Percentiles rank a stretch among this genome's conserved stretches.
Conservation (phyloP, 2,113 vertebrate species). For the Hypomesus transpacificus region DNA sequence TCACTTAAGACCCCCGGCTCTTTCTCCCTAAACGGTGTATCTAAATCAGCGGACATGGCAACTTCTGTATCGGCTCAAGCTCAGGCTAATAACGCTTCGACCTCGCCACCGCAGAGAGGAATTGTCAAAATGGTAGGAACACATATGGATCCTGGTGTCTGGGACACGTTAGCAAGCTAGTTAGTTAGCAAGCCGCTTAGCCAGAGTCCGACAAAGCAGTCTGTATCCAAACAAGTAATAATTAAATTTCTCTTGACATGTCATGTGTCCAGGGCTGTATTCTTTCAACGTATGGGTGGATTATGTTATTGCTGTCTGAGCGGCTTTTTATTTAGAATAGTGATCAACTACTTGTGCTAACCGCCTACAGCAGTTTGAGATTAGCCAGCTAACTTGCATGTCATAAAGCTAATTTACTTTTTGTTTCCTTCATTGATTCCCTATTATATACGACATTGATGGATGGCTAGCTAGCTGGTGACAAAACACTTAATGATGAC, state of each 20-base stretch:
- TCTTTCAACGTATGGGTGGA: too few relatives aligned
- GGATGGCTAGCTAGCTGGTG: neutral
- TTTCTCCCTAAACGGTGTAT: conserved; percentile 46
- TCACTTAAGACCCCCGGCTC: conserved; percentile 54
- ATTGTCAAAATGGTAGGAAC: conserved; percentile 93
- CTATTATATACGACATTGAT: neutral
- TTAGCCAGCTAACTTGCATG: neutral
- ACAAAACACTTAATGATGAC: neutral
- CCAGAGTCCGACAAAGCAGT: too few relatives aligned
- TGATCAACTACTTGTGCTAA: too few relatives aligned
- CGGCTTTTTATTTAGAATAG: too few relatives aligned
- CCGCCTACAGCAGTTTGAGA: neutral
- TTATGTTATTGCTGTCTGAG: too few relatives aligned
- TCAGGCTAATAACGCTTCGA: conserved; percentile 63
- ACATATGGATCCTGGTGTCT: conserved; percentile 24
- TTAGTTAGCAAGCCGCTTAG: neutral
- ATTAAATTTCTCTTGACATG: too few relatives aligned
- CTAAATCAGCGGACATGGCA: conserved; percentile 72
- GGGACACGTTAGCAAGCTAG: conserved; percentile 37
- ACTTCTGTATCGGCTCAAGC: conserved; percentile 72
- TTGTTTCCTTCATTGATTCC: too few relatives aligned
- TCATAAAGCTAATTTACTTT: too few relatives aligned
- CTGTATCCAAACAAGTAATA: too few relatives aligned
- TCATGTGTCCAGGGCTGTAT: too few relatives aligned
- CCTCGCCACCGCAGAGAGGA: conserved; percentile 82